phyloP scores from a whole-genome alignment of 2,797 vertebrate genomes.

The Echiichthys vipera region DNA sequence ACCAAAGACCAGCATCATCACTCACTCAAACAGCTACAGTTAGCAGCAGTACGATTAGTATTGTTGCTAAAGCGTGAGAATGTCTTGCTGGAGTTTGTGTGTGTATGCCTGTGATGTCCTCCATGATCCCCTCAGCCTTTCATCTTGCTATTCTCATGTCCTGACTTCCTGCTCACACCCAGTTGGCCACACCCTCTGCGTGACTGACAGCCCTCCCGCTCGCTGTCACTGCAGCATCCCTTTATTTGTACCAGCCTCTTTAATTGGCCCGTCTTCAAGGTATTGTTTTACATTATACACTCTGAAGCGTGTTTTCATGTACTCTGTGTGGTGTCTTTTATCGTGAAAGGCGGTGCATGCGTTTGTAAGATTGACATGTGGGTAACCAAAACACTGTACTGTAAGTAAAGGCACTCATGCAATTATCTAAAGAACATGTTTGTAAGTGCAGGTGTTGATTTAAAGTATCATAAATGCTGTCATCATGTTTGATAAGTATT shows the following conservation, averaged over 20 bases:
- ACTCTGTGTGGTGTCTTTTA: conserved; percentile 22
- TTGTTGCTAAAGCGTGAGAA: conserved; percentile 50
- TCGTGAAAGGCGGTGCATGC: conserved; percentile 35
- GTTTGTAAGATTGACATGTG: conserved; percentile 45
- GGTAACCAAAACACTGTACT: conserved; percentile 14
- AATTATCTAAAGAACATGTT: conserved; percentile 32
- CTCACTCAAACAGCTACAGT: conserved; percentile 6
- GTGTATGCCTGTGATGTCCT: conserved; percentile 18
- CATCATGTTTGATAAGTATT: not conserved
- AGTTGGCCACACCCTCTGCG: conserved; percentile 44
- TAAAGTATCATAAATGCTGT: not conserved
- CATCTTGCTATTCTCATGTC: conserved; percentile 73
- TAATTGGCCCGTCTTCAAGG: conserved; percentile 38
- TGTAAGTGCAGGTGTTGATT: conserved; percentile 3
- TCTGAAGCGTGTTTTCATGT: conserved; percentile 19
- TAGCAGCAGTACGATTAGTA: conserved; percentile 34
- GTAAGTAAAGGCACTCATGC: not conserved
- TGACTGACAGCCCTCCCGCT: conserved; percentile 31
- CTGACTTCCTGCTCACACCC: conserved; percentile 60
- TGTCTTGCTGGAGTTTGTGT: conserved; percentile 2
- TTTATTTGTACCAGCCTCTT: conserved; percentile 41
- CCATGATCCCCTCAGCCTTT: conserved; percentile 55
- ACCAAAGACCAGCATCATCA: conserved; percentile 2
- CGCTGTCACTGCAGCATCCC: conserved; percentile 38
- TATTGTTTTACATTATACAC: conserved; percentile 3